phyloP scores from a whole-genome alignment of 2,797 vertebrate genomes.

The Trichosurus vulpecula region DNA sequence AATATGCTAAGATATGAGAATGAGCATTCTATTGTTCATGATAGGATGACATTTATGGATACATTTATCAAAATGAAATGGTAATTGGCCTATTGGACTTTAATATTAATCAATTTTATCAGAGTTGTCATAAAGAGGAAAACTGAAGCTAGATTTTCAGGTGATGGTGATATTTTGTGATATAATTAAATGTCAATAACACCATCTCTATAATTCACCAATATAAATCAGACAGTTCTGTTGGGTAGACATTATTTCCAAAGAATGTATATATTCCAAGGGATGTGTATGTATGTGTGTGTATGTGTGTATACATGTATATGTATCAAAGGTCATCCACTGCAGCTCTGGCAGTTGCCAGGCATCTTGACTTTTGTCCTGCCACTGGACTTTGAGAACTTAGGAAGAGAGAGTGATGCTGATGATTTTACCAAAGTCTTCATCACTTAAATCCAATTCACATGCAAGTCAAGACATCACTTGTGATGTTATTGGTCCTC shows the following conservation, averaged over 20 bases:
- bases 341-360: neutral
- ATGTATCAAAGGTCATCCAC: neutral
- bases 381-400: neutral
- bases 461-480: neutral
- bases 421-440: neutral
- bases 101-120: neutral
- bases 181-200: neutral
- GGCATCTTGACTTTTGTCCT: neutral
- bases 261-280: neutral
- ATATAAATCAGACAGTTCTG: neutral
- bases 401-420: neutral
- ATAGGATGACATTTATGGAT: neutral
- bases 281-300: neutral
- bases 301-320: neutral
- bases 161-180: neutral
- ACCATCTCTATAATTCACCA: neutral
- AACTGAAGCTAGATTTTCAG: neutral
- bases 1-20: constrained; percentile 11
- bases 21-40: neutral
- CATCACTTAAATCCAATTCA: neutral
- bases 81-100: neutral
- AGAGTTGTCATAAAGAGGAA: neutral
- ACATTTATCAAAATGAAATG: neutral
- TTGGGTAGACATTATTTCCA: neutral
- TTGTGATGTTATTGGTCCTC: neutral